Evolutionary conservation across 2,888 invertebrate species (phyloP), one percentile per base, ranked within the genome.

Genomic region (Torymus tubicola): DNA sequence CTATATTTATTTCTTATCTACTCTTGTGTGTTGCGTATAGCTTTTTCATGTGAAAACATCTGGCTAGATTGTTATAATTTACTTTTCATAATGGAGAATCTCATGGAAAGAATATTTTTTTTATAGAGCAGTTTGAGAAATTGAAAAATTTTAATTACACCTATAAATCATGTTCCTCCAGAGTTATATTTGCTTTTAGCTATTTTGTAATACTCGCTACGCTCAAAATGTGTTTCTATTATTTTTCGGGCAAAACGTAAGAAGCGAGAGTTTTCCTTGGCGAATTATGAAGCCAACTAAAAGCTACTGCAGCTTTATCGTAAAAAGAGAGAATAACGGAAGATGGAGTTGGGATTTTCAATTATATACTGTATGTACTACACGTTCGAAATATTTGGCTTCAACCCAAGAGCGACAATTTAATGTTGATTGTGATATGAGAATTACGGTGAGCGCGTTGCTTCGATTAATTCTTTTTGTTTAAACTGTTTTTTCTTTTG

Each of bases 381-480:
- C 55, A 73, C 63, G 63, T 69, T 76, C 63, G 53, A 76, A 76
- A 76, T 76, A 69, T 69, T 76, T 76, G 76, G 76, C 76, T 16
- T 18, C 55, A 13, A 16, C 12, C 76, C 76, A 76, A 63, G 42
- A 31, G 63, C 42, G 69, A 69, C 76, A 76, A 69, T 69, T 76
- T 76, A 76, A 76, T 61, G 76, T 76, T 76, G 76, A 76, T 76
- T 68, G 76, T 67, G 69, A 76, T 76, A 68, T 61, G 68, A 75
- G 68, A 75, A 74, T 75, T 75, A 60, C 68, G 24, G 53, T 50
- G 52, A 61, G 12, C 52, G 52, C 13, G 31, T 31, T 70, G 70
- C n/a, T 61, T 52, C 52, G 61, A 71, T 61, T 42, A 61, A 31
- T 65, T 55, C 24, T 52, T 24, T 60, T 60, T 24, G n/a, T 31